These are phyloP conservation scores for Meteorus sp. DNA, from an alignment of 1,140 invertebrate genomes.

Conservation along the genomic window DNA sequence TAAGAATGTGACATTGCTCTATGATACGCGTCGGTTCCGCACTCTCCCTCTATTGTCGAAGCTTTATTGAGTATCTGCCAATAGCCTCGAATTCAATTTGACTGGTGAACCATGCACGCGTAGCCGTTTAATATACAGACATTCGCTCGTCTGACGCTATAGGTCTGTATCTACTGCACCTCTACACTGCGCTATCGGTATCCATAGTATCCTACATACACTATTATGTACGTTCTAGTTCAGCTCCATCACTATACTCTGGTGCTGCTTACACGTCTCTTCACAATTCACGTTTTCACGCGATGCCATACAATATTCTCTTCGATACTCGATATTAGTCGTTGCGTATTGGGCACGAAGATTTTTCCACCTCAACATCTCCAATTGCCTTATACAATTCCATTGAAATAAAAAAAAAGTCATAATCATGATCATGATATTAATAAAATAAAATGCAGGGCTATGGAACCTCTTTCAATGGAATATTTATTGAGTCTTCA, in stretches of 20 bases:
- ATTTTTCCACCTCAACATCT: background rate
- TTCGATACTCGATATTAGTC: conserved; percentile 13
- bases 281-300: background rate
- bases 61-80: conserved; percentile 20
- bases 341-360: background rate
- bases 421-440: too few species aligned
- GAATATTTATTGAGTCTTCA: too few species aligned
- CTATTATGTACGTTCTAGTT: background rate
- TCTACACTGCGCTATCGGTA: conserved; percentile 7
- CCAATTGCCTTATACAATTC: too few species aligned
- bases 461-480: too few species aligned
- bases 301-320: conserved; percentile 1
- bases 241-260: background rate
- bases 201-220: conserved; percentile 5
- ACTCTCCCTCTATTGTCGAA: too few species aligned
- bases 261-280: background rate
- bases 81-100: conserved; percentile 20
- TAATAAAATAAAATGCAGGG: too few species aligned
- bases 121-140: conserved; percentile 18
- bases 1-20: background rate
- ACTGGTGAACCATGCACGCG: conserved; percentile 14
- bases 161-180: background rate
- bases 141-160: background rate
- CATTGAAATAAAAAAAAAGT: too few species aligned
- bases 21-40: conserved; percentile 13